phyloP scores from a whole-genome alignment of 2,113 vertebrate genomes.

The Takifugu bimaculatus region DNA sequence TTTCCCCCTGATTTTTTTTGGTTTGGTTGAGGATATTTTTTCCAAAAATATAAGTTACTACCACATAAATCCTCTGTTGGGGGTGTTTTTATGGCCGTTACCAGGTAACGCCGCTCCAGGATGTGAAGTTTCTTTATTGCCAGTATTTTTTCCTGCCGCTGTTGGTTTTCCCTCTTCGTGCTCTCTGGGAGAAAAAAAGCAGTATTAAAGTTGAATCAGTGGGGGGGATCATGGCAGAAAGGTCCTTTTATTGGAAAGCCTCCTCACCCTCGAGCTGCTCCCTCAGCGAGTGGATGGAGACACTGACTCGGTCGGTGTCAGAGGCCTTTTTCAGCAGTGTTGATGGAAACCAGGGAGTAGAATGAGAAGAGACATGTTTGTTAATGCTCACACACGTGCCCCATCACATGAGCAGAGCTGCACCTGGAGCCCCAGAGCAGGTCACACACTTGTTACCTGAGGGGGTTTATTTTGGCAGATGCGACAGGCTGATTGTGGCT shows the following conservation, averaged over 20 bases:
- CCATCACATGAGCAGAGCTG: too few relatives aligned
- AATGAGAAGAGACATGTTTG: too few relatives aligned
- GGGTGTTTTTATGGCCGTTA: background rate
- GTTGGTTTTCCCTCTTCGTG: background rate
- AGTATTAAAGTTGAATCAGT: background rate
- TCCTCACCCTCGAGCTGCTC: background rate
- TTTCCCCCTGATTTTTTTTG: background rate
- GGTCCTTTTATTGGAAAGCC: background rate
- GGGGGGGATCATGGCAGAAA: background rate
- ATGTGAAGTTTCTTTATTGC: background rate
- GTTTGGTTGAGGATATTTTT: background rate
- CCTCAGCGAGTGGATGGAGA: background rate
- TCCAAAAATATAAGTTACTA: too few relatives aligned
- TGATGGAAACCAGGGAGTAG: too few relatives aligned
- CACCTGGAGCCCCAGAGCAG: too few relatives aligned
- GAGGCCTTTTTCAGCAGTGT: too few relatives aligned
- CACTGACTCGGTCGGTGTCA: too few relatives aligned
- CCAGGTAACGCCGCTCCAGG: background rate
- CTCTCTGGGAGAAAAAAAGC: background rate
- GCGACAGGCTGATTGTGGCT: constrained; percentile 12
- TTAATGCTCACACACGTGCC: too few relatives aligned
- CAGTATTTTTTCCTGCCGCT: background rate
- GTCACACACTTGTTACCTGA: constrained; percentile 36
- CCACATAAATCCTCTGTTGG: background rate
- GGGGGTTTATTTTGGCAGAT: constrained; percentile 25